phyloP scores from a whole-genome alignment of 2,113 vertebrate species.

The Helogale parvula region DNA sequence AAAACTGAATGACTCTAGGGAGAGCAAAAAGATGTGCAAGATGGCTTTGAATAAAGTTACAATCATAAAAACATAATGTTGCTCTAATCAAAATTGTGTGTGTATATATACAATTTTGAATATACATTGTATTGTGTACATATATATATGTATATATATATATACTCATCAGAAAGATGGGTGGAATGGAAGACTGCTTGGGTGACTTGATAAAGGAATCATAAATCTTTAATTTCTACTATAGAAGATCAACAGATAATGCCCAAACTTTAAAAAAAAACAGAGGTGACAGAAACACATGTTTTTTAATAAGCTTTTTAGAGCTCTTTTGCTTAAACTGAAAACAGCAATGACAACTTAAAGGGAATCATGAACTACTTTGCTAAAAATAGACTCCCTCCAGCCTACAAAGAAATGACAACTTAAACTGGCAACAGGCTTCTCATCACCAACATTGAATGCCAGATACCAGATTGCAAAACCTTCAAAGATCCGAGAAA shows the following conservation, averaged over 20 bases:
- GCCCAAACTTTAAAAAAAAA: not conserved
- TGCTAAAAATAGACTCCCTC: not conserved
- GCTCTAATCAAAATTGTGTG: not conserved
- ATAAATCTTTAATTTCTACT: not conserved
- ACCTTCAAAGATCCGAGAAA: not conserved
- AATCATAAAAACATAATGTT: not conserved
- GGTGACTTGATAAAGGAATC: not conserved
- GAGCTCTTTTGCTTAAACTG: not conserved
- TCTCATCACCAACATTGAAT: not conserved
- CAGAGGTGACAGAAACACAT: not conserved
- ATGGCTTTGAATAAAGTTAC: not conserved
- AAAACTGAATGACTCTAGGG: not conserved
- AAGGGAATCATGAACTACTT: not conserved
- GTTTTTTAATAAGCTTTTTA: not conserved
- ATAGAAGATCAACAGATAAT: not conserved
- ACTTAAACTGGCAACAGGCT: not conserved
- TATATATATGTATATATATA: not conserved
- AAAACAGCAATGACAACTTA: not conserved
- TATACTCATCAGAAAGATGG: not conserved
- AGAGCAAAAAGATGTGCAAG: not conserved
- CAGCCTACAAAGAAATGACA: not conserved
- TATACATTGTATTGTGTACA: too few relatives aligned
- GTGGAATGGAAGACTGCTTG: not conserved
- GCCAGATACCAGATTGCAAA: not conserved
- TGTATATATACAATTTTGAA: too few relatives aligned